phyloP scores from a whole-genome alignment of 2,888 invertebrate species.

The Ceraclea dissimilis region DNA sequence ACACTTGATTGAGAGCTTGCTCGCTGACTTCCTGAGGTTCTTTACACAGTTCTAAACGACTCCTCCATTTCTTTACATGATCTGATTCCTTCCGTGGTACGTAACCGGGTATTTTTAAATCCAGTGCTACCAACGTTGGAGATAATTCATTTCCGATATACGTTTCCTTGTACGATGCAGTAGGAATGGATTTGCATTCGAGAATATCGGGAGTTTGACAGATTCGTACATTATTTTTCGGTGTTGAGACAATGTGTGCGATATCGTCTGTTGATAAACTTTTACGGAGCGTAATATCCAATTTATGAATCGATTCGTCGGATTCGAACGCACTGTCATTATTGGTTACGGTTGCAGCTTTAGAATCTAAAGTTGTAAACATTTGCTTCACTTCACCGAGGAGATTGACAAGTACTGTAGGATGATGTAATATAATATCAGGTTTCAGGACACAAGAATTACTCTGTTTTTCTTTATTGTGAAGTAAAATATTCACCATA shows the following conservation, averaged over 20 bases:
- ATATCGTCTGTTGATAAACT: slow-evolving; percentile 9
- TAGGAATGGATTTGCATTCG: slow-evolving; percentile 15
- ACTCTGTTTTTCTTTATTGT: slow-evolving; percentile 28
- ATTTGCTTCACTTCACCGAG: slow-evolving; percentile 32
- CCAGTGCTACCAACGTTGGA: slow-evolving; percentile 42
- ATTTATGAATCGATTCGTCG: slow-evolving; percentile 19
- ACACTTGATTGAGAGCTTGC: slow-evolving; percentile 48
- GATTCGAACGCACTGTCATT: slow-evolving; percentile 25
- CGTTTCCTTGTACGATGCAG: neutral
- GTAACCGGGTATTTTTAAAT: slow-evolving; percentile 44
- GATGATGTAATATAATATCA: slow-evolving; percentile 43
- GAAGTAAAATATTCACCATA: slow-evolving; percentile 37
- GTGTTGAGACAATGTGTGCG: neutral
- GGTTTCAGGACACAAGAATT: slow-evolving; percentile 31
- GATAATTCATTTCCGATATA: slow-evolving; percentile 30
- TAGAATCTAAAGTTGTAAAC: neutral
- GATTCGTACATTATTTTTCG: neutral
- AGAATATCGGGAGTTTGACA: slow-evolving; percentile 4
- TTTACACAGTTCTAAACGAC: slow-evolving; percentile 31
- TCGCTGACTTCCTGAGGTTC: slow-evolving; percentile 47
- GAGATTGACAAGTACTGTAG: slow-evolving; percentile 42
- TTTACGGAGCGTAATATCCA: slow-evolving; percentile 6
- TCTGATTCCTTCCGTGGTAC: slow-evolving; percentile 39
- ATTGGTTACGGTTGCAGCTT: slow-evolving; percentile 2
- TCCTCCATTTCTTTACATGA: slow-evolving; percentile 32